Conservation (phyloP, 2,113 vertebrate genomes). For the Irena cyanogastra region DNA sequence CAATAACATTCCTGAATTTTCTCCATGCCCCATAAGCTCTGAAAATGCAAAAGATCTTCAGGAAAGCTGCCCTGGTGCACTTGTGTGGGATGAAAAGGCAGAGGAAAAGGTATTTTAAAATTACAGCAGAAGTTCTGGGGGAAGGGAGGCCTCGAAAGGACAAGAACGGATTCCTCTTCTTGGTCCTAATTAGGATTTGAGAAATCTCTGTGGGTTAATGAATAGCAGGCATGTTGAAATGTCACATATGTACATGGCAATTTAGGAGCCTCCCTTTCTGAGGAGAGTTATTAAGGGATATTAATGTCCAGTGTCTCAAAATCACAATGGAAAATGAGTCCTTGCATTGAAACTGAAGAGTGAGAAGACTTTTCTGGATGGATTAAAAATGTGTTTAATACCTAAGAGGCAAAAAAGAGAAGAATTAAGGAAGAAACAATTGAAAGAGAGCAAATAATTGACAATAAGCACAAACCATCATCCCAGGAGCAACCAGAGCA, state of each 20-base stretch:
- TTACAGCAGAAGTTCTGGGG: neutral
- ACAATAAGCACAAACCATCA: neutral
- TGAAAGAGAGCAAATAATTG: neutral
- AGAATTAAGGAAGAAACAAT: neutral
- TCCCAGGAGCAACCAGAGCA: neutral
- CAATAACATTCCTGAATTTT: neutral
- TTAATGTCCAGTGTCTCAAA: neutral
- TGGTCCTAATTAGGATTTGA: slow-evolving; percentile 5
- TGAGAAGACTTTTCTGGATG: neutral
- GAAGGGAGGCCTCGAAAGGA: neutral
- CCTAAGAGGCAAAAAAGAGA: neutral
- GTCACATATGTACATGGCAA: neutral
- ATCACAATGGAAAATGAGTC: neutral
- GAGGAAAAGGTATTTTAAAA: neutral
- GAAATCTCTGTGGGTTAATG: slow-evolving; percentile 4
- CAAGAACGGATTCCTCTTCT: neutral
- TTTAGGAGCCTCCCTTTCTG: neutral
- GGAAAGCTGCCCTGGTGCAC: neutral
- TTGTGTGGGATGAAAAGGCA: neutral
- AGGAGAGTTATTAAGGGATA: neutral
- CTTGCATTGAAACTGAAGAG: neutral
- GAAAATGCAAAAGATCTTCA: neutral
- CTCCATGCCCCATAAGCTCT: neutral
- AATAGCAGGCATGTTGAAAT: neutral
- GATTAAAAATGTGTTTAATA: neutral